These are phyloP conservation scores for Drosophila trichaetosa DNA, from an alignment of 2,888 invertebrate genomes.

Conservation along the genomic window DNA sequence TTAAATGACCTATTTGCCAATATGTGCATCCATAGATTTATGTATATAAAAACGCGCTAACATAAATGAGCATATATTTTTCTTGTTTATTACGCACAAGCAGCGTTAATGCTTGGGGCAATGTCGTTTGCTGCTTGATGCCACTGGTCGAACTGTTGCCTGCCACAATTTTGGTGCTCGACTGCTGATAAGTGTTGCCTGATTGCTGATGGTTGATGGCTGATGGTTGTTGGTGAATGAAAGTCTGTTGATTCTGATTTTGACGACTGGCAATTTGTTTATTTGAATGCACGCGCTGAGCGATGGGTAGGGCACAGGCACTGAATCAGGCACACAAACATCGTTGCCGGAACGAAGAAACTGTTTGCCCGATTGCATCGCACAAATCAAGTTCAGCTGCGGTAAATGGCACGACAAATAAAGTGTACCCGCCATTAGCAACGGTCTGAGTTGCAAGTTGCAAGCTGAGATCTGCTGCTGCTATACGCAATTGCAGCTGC, in stretches of 20 bases:
- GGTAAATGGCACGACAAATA: conserved; percentile 69
- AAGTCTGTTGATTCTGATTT: conserved; percentile 34
- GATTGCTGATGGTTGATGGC: conserved; percentile 7
- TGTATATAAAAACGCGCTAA: not conserved
- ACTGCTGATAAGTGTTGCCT: not conserved
- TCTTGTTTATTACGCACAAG: conserved; percentile 56
- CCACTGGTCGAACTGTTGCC: conserved; percentile 8
- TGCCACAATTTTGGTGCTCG: conserved; percentile 5
- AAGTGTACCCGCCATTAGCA: conserved; percentile 44
- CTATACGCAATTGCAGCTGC: conserved; percentile 1
- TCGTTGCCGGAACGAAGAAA: not conserved
- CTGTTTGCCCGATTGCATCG: conserved; percentile 45
- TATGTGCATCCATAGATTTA: not conserved
- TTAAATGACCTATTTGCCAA: not conserved
- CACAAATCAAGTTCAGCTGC: conserved; percentile 70
- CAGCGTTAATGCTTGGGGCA: conserved; percentile 52
- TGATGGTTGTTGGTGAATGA: conserved; percentile 19
- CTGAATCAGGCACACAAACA: conserved; percentile 2
- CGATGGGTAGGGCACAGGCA: not conserved
- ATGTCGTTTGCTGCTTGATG: conserved; percentile 1
- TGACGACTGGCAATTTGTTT: conserved; percentile 67
- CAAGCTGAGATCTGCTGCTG: not conserved
- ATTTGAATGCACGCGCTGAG: conserved; percentile 54
- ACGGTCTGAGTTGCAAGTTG: conserved; percentile 15
- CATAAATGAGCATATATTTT: not conserved